Conservation (phyloP, 2,797 vertebrate genomes). For the Leptatherina wallacei region DNA sequence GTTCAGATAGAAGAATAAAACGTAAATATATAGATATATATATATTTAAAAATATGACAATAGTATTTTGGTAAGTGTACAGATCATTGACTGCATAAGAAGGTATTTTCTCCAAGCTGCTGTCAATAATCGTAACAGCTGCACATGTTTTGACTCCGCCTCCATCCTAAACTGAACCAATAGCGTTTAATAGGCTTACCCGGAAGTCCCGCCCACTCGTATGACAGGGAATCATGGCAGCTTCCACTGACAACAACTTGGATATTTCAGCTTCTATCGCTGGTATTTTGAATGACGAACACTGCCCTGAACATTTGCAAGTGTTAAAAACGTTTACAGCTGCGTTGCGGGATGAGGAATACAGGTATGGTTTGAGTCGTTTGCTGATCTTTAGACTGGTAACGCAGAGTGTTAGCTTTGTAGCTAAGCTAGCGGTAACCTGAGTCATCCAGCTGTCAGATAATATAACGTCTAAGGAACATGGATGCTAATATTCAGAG, state of each 20-base stretch:
- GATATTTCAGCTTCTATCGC: conserved; percentile 57
- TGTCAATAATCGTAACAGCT: conserved; percentile 37
- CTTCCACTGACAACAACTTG: conserved; percentile 30
- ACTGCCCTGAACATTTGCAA: conserved; percentile 60
- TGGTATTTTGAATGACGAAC: conserved; percentile 65
- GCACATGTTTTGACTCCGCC: conserved; percentile 66
- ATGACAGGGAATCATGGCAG: conserved; percentile 71
- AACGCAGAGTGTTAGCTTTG: conserved; percentile 11
- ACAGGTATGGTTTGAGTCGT: conserved; percentile 60
- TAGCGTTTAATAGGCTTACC: conserved; percentile 14
- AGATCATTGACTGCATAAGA: too few species aligned
- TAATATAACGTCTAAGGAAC: not conserved
- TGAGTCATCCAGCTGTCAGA: not conserved
- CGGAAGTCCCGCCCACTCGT: conserved; percentile 52
- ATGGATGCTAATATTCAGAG: not conserved
- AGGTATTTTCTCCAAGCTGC: too few species aligned
- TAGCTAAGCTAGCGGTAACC: conserved; percentile 39
- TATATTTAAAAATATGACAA: too few species aligned
- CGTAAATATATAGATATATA: too few species aligned
- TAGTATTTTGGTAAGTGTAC: too few species aligned
- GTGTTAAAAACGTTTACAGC: conserved; percentile 72
- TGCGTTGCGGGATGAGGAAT: conserved; percentile 72
- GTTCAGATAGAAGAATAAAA: too few species aligned
- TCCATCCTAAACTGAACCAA: conserved; percentile 25
- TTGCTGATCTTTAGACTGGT: not conserved